Percentiles rank a stretch among this genome's conserved stretches.
phyloP scores from a whole-genome alignment of 2,888 invertebrate species.

The Meganola albula region DNA sequence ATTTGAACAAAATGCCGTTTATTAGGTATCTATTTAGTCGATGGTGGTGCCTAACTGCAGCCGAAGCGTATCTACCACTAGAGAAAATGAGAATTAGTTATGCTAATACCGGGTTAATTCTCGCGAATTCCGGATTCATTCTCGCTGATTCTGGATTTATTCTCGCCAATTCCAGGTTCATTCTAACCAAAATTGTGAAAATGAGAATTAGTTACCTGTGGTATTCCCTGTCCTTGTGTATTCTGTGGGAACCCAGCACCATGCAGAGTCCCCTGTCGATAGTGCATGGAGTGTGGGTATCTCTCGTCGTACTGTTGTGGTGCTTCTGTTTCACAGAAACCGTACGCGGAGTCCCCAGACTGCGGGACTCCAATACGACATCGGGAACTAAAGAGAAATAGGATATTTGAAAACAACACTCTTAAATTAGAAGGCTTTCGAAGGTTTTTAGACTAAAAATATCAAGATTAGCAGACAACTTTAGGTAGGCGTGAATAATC shows the following conservation, averaged over 20 bases:
- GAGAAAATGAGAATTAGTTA: no score
- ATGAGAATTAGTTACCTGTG: conserved; percentile 14
- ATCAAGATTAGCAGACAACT: no score
- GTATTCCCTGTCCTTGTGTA: conserved; percentile 21
- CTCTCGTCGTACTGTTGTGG: conserved; percentile 39
- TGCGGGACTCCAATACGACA: conserved; percentile 84
- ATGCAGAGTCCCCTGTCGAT: conserved; percentile 19
- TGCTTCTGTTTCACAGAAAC: conserved; percentile 79
- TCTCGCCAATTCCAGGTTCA: conserved; percentile 30
- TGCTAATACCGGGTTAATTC: conserved; percentile 35
- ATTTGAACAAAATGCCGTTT: no score
- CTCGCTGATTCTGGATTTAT: conserved; percentile 33
- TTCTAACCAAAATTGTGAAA: conserved; percentile 21
- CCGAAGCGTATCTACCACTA: no score
- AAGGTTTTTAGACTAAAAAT: no score
- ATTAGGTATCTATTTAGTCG: no score
- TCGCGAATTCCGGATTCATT: conserved; percentile 35
- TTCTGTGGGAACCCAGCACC: conserved; percentile 28
- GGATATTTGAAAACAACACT: no score
- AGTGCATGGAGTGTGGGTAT: conserved; percentile 25
- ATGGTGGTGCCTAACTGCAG: no score
- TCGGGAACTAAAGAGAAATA: conserved; percentile 52
- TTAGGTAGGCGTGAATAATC: no score
- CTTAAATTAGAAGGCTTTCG: no score
- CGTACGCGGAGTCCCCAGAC: conserved; percentile 86